Percentiles rank a stretch among this genome's conserved stretches.
Evolutionary conservation across 2,797 vertebrate species (phyloP).

Genomic region (Urocyon cinereoargenteus): DNA sequence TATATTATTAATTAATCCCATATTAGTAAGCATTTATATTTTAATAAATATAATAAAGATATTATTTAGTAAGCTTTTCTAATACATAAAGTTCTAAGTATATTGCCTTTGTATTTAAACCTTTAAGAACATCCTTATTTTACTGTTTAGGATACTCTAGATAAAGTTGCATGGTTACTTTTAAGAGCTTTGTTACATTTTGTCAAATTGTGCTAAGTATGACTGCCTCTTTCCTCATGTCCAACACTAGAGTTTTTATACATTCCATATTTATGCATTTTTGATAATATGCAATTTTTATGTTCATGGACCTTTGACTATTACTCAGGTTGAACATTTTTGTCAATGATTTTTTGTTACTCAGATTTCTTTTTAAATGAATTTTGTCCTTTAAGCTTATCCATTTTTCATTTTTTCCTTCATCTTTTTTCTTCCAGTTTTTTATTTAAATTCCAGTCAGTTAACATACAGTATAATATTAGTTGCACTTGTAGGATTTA

Average conservation of each 20-base stretch:
- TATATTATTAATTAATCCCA: neutral
- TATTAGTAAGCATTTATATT: neutral
- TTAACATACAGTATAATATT: neutral
- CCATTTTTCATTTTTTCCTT: neutral
- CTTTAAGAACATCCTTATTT: neutral
- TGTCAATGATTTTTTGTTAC: neutral
- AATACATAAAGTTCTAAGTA: neutral
- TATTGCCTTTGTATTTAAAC: neutral
- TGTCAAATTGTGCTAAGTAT: neutral
- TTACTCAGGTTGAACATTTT: neutral
- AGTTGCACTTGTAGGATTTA: neutral
- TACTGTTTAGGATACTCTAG: neutral
- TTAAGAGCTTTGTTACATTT: neutral
- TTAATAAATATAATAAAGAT: too few species aligned
- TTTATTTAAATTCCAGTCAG: neutral
- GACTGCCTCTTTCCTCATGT: neutral
- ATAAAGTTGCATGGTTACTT: slow-evolving; percentile 8
- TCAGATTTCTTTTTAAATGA: neutral
- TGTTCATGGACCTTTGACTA: neutral
- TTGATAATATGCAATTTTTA: neutral
- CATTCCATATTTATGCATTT: neutral
- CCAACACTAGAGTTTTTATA: neutral
- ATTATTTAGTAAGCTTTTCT: neutral
- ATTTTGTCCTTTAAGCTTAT: neutral
- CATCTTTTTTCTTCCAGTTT: neutral